phyloP scores from a whole-genome alignment of 2,888 invertebrate genomes.

The Drosophila heteroneura region DNA sequence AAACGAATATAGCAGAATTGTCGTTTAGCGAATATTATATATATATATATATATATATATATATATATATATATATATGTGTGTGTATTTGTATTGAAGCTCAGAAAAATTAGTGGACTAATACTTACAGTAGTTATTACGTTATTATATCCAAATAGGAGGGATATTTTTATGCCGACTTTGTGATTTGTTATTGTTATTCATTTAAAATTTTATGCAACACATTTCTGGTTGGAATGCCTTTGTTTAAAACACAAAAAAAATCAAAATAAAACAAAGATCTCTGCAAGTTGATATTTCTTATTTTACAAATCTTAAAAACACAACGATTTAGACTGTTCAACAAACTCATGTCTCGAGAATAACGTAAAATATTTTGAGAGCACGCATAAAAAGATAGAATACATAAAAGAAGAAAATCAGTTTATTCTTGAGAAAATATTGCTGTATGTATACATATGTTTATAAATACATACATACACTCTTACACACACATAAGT shows the following conservation, averaged over 20 bases:
- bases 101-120: not conserved
- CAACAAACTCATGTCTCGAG: conserved; percentile 41
- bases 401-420: conserved; percentile 50
- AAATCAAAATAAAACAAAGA: not conserved
- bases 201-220: conserved; percentile 11
- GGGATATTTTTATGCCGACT: not conserved
- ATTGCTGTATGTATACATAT: conserved; percentile 42
- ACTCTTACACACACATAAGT: not conserved
- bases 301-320: conserved; percentile 26
- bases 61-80: not conserved
- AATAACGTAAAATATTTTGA: conserved; percentile 58
- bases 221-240: not conserved
- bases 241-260: conserved; percentile 5
- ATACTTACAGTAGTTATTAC: conserved; percentile 26
- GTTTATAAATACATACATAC: conserved; percentile 47
- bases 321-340: conserved; percentile 44
- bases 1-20: not conserved
- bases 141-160: conserved; percentile 7
- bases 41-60: not conserved
- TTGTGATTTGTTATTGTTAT: conserved; percentile 1
- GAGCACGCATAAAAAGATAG: conserved; percentile 56
- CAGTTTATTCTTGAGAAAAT: conserved; percentile 52
- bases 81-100: conserved; percentile 12
- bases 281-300: conserved; percentile 1
- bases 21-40: not conserved